A percentile compares a stretch with the other conserved stretches of the same genome.
These are phyloP conservation scores for Monoplex corrugatus DNA, from an alignment of 2,888 invertebrate species.

Conservation along the genomic window DNA sequence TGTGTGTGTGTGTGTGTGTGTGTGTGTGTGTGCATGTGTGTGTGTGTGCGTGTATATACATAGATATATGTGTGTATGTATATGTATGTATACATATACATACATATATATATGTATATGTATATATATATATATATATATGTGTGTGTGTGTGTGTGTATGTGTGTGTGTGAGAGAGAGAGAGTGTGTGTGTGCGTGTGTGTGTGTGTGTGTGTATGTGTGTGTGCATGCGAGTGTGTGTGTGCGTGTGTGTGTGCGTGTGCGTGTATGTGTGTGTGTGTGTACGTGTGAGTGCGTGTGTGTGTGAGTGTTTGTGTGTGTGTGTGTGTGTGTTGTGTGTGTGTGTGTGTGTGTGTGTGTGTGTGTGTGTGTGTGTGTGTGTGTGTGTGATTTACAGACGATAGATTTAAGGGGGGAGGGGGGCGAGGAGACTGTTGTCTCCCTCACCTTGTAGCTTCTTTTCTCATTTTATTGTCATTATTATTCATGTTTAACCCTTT, in stretches of 20 bases:
- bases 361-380: background rate
- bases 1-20: background rate
- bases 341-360: background rate
- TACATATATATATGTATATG: background rate
- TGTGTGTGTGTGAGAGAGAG: background rate
- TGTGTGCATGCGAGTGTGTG: slow-evolving; percentile 1
- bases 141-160: background rate
- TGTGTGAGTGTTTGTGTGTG: slow-evolving; percentile 19
- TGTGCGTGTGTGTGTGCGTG: slow-evolving; percentile 2
- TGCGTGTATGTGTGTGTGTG: background rate
- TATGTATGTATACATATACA: background rate
- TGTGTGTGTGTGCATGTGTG: slow-evolving; percentile 15
- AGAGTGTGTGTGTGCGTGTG: slow-evolving; percentile 6
- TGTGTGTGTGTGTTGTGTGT: slow-evolving; percentile 1
- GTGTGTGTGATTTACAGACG: background rate
- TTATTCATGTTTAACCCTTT: too few relatives aligned
- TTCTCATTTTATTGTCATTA: too few relatives aligned
- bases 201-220: slow-evolving; percentile 23
- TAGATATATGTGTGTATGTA: too few relatives aligned
- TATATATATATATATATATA: too few relatives aligned
- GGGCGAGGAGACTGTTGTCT: too few relatives aligned
- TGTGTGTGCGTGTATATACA: background rate
- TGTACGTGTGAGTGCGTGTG: background rate
- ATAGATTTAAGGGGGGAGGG: too few relatives aligned
- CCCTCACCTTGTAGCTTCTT: too few relatives aligned